These are phyloP conservation scores for Embiotoca jacksoni DNA, from an alignment of 2,113 vertebrate genomes.

Conservation along the genomic window DNA sequence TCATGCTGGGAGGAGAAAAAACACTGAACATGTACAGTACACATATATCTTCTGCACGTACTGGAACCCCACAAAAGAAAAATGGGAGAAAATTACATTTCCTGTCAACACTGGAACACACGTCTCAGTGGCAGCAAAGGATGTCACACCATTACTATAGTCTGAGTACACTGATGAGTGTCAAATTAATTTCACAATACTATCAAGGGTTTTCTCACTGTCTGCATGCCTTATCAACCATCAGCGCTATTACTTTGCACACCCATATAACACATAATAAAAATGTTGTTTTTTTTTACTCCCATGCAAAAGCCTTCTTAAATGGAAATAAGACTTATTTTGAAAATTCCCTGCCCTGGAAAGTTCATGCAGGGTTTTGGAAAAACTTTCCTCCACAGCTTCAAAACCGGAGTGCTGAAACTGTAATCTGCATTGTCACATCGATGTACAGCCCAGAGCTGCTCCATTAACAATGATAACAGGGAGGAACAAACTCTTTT, in stretches of 20 bases:
- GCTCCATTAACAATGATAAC: slow-evolving; percentile 77
- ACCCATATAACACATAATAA: slow-evolving; percentile 34
- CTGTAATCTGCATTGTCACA: slow-evolving; percentile 73
- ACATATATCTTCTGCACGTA: slow-evolving; percentile 12
- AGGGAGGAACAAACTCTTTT: slow-evolving; percentile 57
- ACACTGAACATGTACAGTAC: neutral
- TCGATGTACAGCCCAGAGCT: slow-evolving; percentile 68
- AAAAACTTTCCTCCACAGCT: slow-evolving; percentile 61
- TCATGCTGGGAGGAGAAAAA: neutral
- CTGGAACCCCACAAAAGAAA: slow-evolving; percentile 42
- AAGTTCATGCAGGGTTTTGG: slow-evolving; percentile 61
- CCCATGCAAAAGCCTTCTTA: slow-evolving; percentile 19
- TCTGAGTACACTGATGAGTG: slow-evolving; percentile 43
- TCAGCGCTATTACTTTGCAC: slow-evolving; percentile 24
- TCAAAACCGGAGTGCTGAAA: slow-evolving; percentile 49
- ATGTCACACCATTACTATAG: slow-evolving; percentile 40
- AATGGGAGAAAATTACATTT: slow-evolving; percentile 52
- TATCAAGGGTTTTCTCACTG: slow-evolving; percentile 39
- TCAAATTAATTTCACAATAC: slow-evolving; percentile 44
- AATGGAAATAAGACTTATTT: slow-evolving; percentile 53
- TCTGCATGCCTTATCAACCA: slow-evolving; percentile 23
- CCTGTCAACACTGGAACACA: slow-evolving; percentile 55
- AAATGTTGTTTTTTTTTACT: neutral
- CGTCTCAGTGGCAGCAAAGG: slow-evolving; percentile 40
- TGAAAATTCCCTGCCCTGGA: slow-evolving; percentile 40